A percentile compares a stretch with the other conserved stretches of the same genome.
phyloP scores from a whole-genome alignment of 2,888 invertebrate genomes.

The Cryptocephalus primarius region DNA sequence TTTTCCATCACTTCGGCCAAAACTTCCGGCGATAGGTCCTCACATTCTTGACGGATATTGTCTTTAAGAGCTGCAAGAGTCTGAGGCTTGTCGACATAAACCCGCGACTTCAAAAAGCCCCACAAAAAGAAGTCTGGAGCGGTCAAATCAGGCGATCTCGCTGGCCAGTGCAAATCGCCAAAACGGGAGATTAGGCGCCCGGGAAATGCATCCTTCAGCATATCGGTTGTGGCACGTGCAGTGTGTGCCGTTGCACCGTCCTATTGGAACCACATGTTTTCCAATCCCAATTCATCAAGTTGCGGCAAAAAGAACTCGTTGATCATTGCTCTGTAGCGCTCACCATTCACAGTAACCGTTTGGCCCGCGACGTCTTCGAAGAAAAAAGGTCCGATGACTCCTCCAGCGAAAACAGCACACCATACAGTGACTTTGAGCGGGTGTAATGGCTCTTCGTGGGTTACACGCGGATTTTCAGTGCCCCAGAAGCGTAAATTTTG shows the following conservation, averaged over 20 bases:
- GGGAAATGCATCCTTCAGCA: background rate
- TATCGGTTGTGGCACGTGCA: background rate
- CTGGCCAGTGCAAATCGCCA: constrained; percentile 14
- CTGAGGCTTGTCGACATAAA: constrained; percentile 10
- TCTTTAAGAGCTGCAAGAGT: constrained; percentile 14
- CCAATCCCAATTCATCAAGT: constrained; percentile 1
- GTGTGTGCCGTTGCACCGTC: constrained; percentile 1
- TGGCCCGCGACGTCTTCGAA: constrained; percentile 2
- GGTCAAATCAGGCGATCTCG: constrained; percentile 13
- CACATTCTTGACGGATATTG: constrained; percentile 6
- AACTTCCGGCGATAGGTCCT: constrained; percentile 15
- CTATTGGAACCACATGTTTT: constrained; percentile 1
- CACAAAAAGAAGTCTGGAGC: constrained; percentile 6
- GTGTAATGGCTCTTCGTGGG: constrained; percentile 1
- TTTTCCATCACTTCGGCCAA: constrained; percentile 5
- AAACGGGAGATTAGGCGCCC: background rate
- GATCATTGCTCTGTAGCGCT: constrained; percentile 1
- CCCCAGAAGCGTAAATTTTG: constrained; percentile 1
- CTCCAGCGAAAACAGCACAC: background rate
- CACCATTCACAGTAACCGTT: background rate
- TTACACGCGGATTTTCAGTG: constrained; percentile 1
- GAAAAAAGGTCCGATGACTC: background rate
- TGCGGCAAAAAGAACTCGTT: constrained; percentile 1
- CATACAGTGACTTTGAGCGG: constrained; percentile 1
- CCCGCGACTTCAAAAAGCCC: constrained; percentile 10